Conservation (phyloP, 2,113 vertebrate species). For the Ophiodon elongatus region DNA sequence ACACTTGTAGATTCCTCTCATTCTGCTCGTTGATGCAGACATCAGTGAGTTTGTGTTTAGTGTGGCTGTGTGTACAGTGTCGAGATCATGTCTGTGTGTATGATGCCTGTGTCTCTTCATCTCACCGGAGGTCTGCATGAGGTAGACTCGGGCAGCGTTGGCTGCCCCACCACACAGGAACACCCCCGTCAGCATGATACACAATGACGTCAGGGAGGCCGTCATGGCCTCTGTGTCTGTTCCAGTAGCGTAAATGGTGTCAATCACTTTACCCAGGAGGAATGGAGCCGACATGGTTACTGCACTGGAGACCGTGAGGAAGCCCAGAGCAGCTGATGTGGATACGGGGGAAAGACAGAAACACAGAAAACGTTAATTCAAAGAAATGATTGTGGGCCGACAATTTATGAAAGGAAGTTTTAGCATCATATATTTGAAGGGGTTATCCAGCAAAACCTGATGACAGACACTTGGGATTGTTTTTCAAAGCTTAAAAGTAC, state of each 20-base stretch:
- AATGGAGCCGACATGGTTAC: constrained; percentile 98
- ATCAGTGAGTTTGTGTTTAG: not conserved
- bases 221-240: constrained; percentile 80
- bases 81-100: not conserved
- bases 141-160: constrained; percentile 93
- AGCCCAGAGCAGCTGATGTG: constrained; percentile 90
- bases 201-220: constrained; percentile 87
- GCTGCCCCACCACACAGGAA: constrained; percentile 94
- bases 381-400: not conserved
- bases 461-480: not conserved
- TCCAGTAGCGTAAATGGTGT: constrained; percentile 90
- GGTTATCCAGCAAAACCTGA: not conserved
- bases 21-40: not conserved
- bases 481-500: not conserved
- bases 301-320: constrained; percentile 92
- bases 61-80: not conserved
- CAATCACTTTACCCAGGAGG: constrained; percentile 94
- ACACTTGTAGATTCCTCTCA: not conserved
- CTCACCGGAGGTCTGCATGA: constrained; percentile 96
- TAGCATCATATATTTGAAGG: not conserved
- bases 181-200: constrained; percentile 88
- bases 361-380: not conserved
- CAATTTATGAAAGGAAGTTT: not conserved
- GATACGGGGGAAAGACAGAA: not conserved
- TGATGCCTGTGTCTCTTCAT: not conserved